phyloP scores from a whole-genome alignment of 1,140 invertebrate species.

The Eriosoma lanigerum region DNA sequence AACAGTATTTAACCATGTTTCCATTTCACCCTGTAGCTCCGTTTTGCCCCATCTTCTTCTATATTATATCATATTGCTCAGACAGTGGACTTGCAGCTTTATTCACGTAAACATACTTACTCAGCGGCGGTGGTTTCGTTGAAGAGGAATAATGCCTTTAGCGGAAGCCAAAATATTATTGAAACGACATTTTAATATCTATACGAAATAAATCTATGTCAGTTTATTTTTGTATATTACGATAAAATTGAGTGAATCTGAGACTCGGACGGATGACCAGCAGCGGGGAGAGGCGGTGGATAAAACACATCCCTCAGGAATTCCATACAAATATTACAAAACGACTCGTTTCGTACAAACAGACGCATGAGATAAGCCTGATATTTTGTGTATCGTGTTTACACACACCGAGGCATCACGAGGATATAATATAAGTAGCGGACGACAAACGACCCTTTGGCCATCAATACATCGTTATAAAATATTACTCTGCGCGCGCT shows the following conservation, averaged over 20 bases:
- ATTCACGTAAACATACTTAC: too few species aligned
- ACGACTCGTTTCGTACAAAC: conserved; percentile 31
- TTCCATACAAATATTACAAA: conserved; percentile 46
- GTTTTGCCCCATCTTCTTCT: too few species aligned
- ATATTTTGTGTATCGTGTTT: conserved; percentile 40
- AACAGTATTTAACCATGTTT: too few species aligned
- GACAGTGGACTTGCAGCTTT: too few species aligned
- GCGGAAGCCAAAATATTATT: neutral
- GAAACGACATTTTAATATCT: conserved; percentile 40
- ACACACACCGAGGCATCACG: conserved; percentile 23
- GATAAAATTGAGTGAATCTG: conserved; percentile 24
- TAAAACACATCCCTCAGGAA: conserved; percentile 42
- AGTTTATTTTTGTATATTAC: neutral
- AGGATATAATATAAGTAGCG: conserved; percentile 26
- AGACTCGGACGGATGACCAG: neutral
- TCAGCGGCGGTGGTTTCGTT: conserved; percentile 1
- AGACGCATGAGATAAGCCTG: conserved; percentile 29
- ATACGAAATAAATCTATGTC: conserved; percentile 36
- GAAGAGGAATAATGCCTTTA: neutral
- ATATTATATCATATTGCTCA: too few species aligned
- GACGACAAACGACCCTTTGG: conserved; percentile 50
- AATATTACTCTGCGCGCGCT: conserved; percentile 28
- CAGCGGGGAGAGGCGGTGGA: neutral
- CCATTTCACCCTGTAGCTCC: too few species aligned
- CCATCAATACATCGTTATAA: conserved; percentile 52